Evolutionary conservation across 35 echinoderm and acorn worm genomes (phyloP).

Genomic region (Nesometra sesokonis): DNA sequence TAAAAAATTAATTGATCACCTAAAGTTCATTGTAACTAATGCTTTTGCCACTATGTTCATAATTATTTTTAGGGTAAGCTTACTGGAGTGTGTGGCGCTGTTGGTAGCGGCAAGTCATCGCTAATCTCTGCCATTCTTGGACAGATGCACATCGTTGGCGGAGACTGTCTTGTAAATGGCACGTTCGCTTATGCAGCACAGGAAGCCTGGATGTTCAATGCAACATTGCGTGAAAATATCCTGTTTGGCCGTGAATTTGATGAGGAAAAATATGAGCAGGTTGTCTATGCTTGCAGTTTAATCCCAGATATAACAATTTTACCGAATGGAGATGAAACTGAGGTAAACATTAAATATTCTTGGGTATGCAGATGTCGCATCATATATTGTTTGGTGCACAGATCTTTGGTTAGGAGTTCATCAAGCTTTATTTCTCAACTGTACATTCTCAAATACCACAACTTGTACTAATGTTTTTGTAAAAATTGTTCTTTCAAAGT

Average conservation of each 20-base stretch:
- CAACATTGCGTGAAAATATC: slow-evolving; percentile 82
- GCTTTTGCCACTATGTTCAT: too few relatives aligned
- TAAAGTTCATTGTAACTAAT: too few relatives aligned
- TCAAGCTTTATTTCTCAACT: too few relatives aligned
- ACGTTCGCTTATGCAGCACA: slow-evolving; percentile 79
- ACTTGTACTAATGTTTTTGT: too few relatives aligned
- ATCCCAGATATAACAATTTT: slow-evolving; percentile 75
- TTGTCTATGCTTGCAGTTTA: slow-evolving; percentile 52
- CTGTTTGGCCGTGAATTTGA: slow-evolving; percentile 74
- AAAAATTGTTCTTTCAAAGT: too few relatives aligned
- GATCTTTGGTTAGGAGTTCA: too few relatives aligned
- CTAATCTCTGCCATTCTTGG: slow-evolving; percentile 65
- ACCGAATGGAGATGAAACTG: slow-evolving; percentile 81
- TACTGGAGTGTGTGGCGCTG: slow-evolving; percentile 75
- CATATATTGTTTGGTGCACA: too few relatives aligned
- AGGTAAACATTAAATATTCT: slow-evolving; percentile 30
- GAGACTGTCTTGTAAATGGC: slow-evolving; percentile 38
- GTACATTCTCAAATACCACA: too few relatives aligned
- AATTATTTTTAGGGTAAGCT: slow-evolving; percentile 50
- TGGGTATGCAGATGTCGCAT: background rate
- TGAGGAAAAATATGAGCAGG: slow-evolving; percentile 60
- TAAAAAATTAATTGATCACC: too few relatives aligned
- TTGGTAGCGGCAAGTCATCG: slow-evolving; percentile 80
- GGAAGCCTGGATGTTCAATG: slow-evolving; percentile 93
- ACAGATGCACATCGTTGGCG: slow-evolving; percentile 73